These are phyloP conservation scores for Poeciliopsis presidionis DNA, from an alignment of 2,797 vertebrate genomes.

Conservation along the genomic window DNA sequence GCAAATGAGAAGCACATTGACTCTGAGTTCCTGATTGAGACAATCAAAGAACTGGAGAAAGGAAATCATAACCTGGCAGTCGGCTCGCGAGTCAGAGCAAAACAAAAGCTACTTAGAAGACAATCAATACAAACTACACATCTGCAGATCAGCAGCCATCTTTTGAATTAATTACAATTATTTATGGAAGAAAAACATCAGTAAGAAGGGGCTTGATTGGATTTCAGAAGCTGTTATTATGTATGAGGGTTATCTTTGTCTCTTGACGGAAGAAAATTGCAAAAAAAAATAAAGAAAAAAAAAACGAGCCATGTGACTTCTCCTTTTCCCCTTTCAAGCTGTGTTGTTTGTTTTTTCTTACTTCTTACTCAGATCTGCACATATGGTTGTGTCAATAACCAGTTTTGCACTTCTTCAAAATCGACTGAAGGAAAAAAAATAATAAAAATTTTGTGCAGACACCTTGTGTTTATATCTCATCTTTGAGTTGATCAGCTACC, in stretches of 20 bases:
- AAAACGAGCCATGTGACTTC: neutral
- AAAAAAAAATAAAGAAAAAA: neutral
- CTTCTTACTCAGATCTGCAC: neutral
- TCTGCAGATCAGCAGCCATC: neutral
- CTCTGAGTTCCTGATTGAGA: neutral
- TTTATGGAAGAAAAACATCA: neutral
- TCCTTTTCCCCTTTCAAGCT: neutral
- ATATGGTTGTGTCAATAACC: neutral
- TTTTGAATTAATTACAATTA: neutral
- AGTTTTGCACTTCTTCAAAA: neutral
- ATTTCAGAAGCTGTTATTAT: constrained; percentile 4
- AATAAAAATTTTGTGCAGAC: neutral
- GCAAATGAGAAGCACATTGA: neutral
- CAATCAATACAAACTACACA: neutral
- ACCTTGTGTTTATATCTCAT: neutral
- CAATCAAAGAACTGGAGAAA: neutral
- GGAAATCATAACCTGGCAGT: neutral
- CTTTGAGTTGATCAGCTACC: neutral
- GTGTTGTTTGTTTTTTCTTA: neutral
- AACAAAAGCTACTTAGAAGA: neutral
- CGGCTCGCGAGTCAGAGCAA: neutral
- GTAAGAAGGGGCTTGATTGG: neutral
- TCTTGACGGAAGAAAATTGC: neutral
- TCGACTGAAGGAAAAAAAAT: neutral
- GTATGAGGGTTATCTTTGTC: neutral